phyloP scores from a whole-genome alignment of 35 echinoderm and acorn worm species.

The Ptychodera flava region DNA sequence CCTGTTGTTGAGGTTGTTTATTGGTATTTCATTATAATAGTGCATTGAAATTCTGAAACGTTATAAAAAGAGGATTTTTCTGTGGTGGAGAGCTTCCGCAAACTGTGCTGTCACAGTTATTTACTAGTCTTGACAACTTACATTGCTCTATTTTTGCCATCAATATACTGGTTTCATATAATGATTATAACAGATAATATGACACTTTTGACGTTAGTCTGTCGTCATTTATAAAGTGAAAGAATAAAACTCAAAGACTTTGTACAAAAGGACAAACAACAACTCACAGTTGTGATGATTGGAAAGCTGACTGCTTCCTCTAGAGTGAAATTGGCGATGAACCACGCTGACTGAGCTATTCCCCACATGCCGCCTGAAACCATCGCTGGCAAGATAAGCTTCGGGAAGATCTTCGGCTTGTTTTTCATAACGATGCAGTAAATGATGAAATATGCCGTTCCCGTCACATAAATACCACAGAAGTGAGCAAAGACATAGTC shows the following conservation, averaged over 20 bases:
- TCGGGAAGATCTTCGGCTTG: conserved; percentile 47
- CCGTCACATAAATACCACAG: conserved; percentile 54
- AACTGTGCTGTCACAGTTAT: too few relatives aligned
- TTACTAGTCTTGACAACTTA: too few relatives aligned
- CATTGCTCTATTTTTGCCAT: background rate
- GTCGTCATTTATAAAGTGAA: too few relatives aligned
- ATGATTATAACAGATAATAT: background rate
- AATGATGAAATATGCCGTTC: conserved; percentile 64
- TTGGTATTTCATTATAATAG: too few relatives aligned
- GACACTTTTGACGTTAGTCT: too few relatives aligned
- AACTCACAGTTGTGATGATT: conserved; percentile 87
- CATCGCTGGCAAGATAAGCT: conserved; percentile 54
- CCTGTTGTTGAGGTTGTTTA: too few relatives aligned
- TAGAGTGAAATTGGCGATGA: conserved; percentile 70
- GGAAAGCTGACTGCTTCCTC: conserved; percentile 71
- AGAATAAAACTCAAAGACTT: too few relatives aligned
- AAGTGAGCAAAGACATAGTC: conserved; percentile 92
- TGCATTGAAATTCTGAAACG: too few relatives aligned
- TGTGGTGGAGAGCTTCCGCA: too few relatives aligned
- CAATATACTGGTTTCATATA: background rate
- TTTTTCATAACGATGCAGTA: conserved; percentile 79
- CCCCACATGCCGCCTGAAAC: conserved; percentile 77
- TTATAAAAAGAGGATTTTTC: too few relatives aligned
- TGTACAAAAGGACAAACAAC: too few relatives aligned
- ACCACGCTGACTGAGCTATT: conserved; percentile 81